Conservation (phyloP, 2,888 invertebrate species). For the Globia sparganii region DNA sequence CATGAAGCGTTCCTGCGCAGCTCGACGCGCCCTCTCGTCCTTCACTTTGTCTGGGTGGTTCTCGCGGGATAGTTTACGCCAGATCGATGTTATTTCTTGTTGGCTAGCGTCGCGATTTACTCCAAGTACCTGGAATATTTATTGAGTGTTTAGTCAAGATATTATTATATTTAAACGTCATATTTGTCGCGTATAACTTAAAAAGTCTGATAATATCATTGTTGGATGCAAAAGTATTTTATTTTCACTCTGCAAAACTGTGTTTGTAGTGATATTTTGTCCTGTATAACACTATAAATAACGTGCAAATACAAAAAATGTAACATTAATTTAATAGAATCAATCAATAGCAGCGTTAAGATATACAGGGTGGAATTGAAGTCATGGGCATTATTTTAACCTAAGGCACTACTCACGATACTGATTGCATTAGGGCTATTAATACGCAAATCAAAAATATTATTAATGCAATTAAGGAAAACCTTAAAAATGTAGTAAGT, state of each 20-base stretch:
- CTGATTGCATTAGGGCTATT: no score
- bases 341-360: background rate
- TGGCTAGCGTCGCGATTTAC: constrained; percentile 95
- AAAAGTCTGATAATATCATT: background rate
- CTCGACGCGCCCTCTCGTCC: constrained; percentile 91
- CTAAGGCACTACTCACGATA: no score
- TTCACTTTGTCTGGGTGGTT: constrained; percentile 98
- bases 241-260: background rate
- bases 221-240: background rate
- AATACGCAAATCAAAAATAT: no score
- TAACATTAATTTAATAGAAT: background rate
- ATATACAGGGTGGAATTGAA: no score
- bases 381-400: no score
- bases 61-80: constrained; percentile 95
- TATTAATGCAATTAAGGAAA: no score
- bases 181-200: background rate
- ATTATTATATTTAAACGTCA: background rate
- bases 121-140: constrained; percentile 91
- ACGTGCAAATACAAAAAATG: background rate
- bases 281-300: background rate
- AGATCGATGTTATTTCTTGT: constrained; percentile 95
- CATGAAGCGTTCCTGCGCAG: constrained; percentile 96
- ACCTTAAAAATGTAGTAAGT: no score
- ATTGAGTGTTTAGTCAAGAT: background rate
- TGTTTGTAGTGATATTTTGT: background rate